These are phyloP conservation scores for Brachystomella parvula DNA, from an alignment of 1,140 invertebrate genomes.

Conservation along the genomic window DNA sequence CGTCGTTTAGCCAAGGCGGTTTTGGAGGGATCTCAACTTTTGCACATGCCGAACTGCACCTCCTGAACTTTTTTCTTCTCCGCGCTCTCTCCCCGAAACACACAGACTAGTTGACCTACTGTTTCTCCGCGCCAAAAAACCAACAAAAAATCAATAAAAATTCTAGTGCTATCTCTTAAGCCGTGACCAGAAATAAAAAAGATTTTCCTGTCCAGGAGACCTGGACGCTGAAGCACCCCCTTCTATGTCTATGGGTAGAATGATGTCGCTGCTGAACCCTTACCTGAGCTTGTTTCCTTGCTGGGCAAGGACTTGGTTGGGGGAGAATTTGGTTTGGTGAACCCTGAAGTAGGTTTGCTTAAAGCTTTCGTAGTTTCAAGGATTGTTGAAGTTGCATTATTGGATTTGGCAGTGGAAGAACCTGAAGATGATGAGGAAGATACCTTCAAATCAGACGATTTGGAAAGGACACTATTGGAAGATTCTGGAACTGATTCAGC, in stretches of 20 bases:
- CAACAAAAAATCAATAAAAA: background rate
- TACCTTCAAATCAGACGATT: background rate
- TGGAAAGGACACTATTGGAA: conserved; percentile 30
- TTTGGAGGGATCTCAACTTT: too few species aligned
- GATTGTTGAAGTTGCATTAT: background rate
- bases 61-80: too few species aligned
- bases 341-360: background rate
- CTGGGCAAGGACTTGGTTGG: background rate
- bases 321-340: background rate
- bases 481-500: conserved; percentile 29
- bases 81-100: too few species aligned
- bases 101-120: too few species aligned
- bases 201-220: background rate
- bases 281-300: conserved; percentile 1
- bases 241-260: too few species aligned
- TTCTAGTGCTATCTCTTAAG: background rate
- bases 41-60: too few species aligned
- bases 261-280: too few species aligned
- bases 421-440: background rate
- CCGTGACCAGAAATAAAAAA: background rate
- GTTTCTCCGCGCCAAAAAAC: too few species aligned
- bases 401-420: background rate
- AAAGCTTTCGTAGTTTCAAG: conserved; percentile 1
- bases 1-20: too few species aligned
- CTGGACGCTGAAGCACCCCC: too few species aligned